phyloP scores from a whole-genome alignment of 2,113 vertebrate genomes.

The Cyprinodon brontotheroides region DNA sequence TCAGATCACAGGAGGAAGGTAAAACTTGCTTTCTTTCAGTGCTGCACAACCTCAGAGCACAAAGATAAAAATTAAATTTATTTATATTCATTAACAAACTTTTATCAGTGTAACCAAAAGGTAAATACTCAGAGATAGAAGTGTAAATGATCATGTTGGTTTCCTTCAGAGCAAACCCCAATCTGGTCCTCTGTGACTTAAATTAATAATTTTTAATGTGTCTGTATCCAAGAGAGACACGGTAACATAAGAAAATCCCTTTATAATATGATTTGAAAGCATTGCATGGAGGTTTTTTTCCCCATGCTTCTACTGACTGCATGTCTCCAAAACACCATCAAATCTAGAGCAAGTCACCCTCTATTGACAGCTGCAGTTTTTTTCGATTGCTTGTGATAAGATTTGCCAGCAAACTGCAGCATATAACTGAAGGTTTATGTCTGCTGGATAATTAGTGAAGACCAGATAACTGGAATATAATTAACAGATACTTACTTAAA shows the following conservation, averaged over 20 bases:
- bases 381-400: neutral
- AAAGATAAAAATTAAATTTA: neutral
- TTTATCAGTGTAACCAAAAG: conserved; percentile 1
- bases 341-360: neutral
- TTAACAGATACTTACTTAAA: neutral
- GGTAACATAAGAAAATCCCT: neutral
- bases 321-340: neutral
- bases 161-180: neutral
- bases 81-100: neutral
- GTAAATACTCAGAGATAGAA: neutral
- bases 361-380: neutral
- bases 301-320: neutral
- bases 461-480: neutral
- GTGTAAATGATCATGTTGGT: neutral
- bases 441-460: neutral
- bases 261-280: neutral
- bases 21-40: conserved; percentile 20
- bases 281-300: neutral
- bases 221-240: neutral
- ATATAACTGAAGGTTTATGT: neutral
- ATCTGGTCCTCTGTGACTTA: neutral
- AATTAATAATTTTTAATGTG: neutral
- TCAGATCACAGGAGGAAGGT: neutral
- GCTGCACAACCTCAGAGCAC: conserved; percentile 9
- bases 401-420: neutral